phyloP scores from a whole-genome alignment of 2,113 vertebrate genomes.

The Ibidorhyncha struthersii region DNA sequence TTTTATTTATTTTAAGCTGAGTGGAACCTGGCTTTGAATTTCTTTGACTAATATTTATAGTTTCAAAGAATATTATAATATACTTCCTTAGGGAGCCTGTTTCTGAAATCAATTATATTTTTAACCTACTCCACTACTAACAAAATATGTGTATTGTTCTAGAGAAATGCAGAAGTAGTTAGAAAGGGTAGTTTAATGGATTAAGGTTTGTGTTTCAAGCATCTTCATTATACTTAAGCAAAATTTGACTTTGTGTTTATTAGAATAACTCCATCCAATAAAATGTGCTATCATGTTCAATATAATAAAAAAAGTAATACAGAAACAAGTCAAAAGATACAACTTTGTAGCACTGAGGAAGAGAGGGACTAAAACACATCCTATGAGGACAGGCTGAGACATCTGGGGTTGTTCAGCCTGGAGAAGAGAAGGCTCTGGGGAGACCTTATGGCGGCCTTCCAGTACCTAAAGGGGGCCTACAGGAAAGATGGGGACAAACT shows the following conservation, averaged over 20 bases:
- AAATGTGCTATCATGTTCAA: not conserved
- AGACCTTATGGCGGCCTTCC: not conserved
- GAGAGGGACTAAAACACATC: not conserved
- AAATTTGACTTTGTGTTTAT: not conserved
- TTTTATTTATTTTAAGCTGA: not conserved
- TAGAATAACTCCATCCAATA: not conserved
- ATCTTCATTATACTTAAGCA: not conserved
- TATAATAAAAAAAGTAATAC: not conserved
- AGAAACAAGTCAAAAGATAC: not conserved
- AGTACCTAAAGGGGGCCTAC: not conserved
- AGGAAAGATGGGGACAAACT: not conserved
- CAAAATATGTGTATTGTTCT: not conserved
- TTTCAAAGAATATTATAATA: not conserved
- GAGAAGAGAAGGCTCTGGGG: not conserved
- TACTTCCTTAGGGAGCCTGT: not conserved
- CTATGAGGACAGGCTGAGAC: not conserved
- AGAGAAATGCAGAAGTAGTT: not conserved
- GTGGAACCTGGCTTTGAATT: not conserved
- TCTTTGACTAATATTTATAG: not conserved
- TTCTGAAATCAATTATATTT: not conserved
- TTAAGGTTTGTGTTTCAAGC: not conserved
- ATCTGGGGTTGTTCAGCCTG: not conserved
- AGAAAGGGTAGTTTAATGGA: not conserved
- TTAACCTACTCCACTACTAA: not conserved
- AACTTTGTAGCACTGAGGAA: not conserved